These are phyloP conservation scores for Drosophila murphyi DNA, from an alignment of 1,140 invertebrate genomes.

Conservation along the genomic window DNA sequence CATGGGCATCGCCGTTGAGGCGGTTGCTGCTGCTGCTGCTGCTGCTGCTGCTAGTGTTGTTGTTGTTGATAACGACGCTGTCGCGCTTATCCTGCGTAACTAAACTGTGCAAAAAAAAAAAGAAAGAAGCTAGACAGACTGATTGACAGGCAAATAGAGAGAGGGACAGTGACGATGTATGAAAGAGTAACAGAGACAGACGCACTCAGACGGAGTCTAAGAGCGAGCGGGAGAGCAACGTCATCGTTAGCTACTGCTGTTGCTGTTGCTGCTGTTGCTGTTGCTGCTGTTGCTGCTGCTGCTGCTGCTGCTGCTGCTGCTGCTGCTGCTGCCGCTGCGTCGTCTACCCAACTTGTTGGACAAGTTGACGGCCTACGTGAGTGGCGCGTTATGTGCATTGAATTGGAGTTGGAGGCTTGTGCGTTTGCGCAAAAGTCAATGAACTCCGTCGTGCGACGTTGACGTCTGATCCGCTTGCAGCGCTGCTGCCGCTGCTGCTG, in stretches of 20 bases:
- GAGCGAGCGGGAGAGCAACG: slow-evolving; percentile 37
- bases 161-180: slow-evolving; percentile 1
- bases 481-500: slow-evolving; percentile 21
- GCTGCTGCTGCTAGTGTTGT: slow-evolving; percentile 12
- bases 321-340: slow-evolving; percentile 35
- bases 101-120: slow-evolving; percentile 41
- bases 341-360: slow-evolving; percentile 80
- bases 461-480: slow-evolving; percentile 41
- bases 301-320: slow-evolving; percentile 12
- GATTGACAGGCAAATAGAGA: slow-evolving; percentile 11
- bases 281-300: slow-evolving; percentile 11
- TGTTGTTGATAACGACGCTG: slow-evolving; percentile 9
- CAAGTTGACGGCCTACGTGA: slow-evolving; percentile 81
- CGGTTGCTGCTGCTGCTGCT: slow-evolving; percentile 5
- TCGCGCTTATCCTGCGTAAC: slow-evolving; percentile 59
- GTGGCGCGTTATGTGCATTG: slow-evolving; percentile 72
- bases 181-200: slow-evolving; percentile 2
- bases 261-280: slow-evolving; percentile 38
- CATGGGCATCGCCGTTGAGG: slow-evolving; percentile 65
- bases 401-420: slow-evolving; percentile 81
- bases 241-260: slow-evolving; percentile 57
- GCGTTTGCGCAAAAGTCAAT: slow-evolving; percentile 81
- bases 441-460: slow-evolving; percentile 61
- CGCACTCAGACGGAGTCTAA: neutral
- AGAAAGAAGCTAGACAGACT: slow-evolving; percentile 26